Conservation (phyloP, 2,113 vertebrate species). For the Odocoileus hemionus region DNA sequence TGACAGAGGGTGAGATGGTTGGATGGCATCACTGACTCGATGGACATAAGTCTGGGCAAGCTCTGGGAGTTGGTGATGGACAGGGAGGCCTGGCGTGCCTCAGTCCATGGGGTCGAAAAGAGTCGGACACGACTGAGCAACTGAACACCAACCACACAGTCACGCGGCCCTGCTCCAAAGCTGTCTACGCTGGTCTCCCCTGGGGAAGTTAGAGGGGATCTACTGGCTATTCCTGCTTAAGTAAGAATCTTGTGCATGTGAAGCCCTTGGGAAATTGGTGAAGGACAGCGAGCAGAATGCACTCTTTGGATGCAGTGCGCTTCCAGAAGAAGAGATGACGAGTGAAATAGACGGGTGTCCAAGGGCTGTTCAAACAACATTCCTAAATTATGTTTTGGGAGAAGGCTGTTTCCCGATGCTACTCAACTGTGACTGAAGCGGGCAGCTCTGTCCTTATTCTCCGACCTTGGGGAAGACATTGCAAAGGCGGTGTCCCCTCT, state of each 20-base stretch:
- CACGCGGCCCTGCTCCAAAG: too few species aligned
- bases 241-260: neutral
- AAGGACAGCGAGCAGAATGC: neutral
- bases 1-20: neutral
- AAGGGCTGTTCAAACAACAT: neutral
- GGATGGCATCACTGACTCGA: neutral
- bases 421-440: neutral
- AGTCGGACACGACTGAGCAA: neutral
- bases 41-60: neutral
- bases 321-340: neutral
- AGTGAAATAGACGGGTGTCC: neutral
- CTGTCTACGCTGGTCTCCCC: neutral
- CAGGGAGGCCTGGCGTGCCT: neutral
- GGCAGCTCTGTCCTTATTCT: neutral
- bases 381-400: neutral
- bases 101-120: neutral
- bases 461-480: neutral
- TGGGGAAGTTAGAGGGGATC: neutral
- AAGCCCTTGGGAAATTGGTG: neutral
- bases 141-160: neutral
- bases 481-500: neutral
- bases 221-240: neutral
- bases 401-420: neutral
- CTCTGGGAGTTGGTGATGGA: neutral
- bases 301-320: neutral